Evolutionary conservation across 2,113 vertebrate genomes (phyloP), one percentile per base, ranked within the genome.

Genomic region (Blennius ocellaris): DNA sequence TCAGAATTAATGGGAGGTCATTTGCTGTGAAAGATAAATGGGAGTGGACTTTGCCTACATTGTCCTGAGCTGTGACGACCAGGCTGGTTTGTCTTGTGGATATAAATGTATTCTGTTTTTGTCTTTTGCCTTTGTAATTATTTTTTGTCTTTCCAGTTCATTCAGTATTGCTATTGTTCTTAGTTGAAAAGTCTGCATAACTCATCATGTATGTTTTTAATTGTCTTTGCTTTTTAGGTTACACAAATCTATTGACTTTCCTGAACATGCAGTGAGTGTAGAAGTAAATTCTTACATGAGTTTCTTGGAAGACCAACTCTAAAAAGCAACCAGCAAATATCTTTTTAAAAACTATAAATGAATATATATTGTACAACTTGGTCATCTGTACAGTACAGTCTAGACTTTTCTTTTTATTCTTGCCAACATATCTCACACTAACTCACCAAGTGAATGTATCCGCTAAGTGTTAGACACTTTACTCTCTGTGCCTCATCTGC

Each of bases 21-120:
- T 56, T 85, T 84, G 84, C 85, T 87, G 85, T 87, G 81, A 90
- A 91, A 81, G 66, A 82, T 44, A 73, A 83, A 84, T 62, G 15
- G 61, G 55, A 74, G 67, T 43, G 44, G 54, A 81, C 55, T 73
- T 57, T 63, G 55, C 39, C 50, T 80, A 16, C 53, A 40, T 76
- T 65, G 53, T 68, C 80, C 50, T 76, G 43, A 73, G 63, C 57
- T 1, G n/a, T 66, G 56, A 74, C 5, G 10, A 56, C 68, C 71
- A 73, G 39, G 51, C 67, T 77, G 54, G 70, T 64, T 63, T 70
- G 51, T 71, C 6, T 30, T 50, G 48, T 15, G 70, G 30, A 51
- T 53, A 44, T 69, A 38, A 51, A 41, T 17, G 63, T 79, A 45
- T 59, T 69, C 17, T 82, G 38, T 60, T 82, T 86, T 67, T 81